Evolutionary conservation across 2,113 vertebrate genomes (phyloP).

Genomic region (Pseudonaja textilis): DNA sequence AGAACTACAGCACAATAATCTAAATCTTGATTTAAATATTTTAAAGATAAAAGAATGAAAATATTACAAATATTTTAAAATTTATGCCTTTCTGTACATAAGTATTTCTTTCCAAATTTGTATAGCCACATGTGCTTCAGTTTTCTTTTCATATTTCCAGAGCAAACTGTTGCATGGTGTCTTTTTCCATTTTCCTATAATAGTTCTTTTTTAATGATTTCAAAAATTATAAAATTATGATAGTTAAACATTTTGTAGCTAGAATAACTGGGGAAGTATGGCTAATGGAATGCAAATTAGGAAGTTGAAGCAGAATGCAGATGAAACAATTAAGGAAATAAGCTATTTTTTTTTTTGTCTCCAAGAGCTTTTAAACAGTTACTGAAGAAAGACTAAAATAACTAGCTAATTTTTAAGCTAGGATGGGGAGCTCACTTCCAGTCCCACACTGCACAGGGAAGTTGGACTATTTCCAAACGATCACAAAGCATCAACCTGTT

Average conservation of each 20-base stretch:
- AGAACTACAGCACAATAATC: background rate
- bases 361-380: slow-evolving; percentile 65
- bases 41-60: slow-evolving; percentile 5
- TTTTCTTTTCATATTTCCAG: slow-evolving; percentile 3
- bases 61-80: accelerated
- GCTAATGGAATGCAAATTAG: slow-evolving; percentile 66
- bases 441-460: too few species aligned
- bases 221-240: slow-evolving; percentile 42
- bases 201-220: slow-evolving; percentile 51
- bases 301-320: slow-evolving; percentile 48
- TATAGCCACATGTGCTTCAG: slow-evolving; percentile 24
- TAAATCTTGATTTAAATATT: slow-evolving; percentile 3
- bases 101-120: slow-evolving; percentile 26
- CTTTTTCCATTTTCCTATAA: slow-evolving; percentile 57
- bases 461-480: too few species aligned
- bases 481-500: too few species aligned
- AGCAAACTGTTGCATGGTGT: slow-evolving; percentile 47
- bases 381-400: slow-evolving; percentile 34
- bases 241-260: slow-evolving; percentile 56
- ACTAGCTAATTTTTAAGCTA: slow-evolving; percentile 30
- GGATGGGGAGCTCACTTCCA: too few species aligned
- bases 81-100: slow-evolving; percentile 18
- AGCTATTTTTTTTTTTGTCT: slow-evolving; percentile 53
- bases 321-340: slow-evolving; percentile 50
- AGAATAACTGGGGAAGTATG: slow-evolving; percentile 60